Conservation (phyloP, 1,140 invertebrate genomes). For the Daktulosphaira vitifoliae region DNA sequence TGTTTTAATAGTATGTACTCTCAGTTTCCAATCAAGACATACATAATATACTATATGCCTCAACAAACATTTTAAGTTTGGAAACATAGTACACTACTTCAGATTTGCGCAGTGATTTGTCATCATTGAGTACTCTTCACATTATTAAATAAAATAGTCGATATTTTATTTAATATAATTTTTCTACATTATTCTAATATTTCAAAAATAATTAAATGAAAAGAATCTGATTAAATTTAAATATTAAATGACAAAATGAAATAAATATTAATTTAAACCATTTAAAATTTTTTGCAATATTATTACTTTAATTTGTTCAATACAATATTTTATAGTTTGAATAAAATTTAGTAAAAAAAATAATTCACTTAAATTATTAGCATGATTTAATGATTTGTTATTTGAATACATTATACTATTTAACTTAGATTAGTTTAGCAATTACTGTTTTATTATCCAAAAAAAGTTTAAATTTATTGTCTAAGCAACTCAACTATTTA, state of each 20-base stretch:
- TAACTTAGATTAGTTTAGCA: no score
- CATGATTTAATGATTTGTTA: no score
- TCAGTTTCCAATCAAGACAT: conserved; percentile 15
- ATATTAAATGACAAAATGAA: conserved; percentile 21
- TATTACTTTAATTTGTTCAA: no score
- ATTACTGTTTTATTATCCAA: no score
- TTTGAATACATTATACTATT: no score
- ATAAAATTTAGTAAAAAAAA: no score
- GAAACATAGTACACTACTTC: conserved; percentile 21
- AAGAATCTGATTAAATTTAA: background rate
- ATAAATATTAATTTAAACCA: conserved; percentile 30
- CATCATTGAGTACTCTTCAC: conserved; percentile 35
- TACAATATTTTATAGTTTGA: no score
- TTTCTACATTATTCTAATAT: no score
- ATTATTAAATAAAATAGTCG: conserved; percentile 10
- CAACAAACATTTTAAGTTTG: conserved; percentile 11
- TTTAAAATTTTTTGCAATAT: no score
- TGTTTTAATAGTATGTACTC: background rate
- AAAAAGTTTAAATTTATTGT: no score
- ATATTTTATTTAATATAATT: background rate
- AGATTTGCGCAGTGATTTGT: conserved; percentile 42
- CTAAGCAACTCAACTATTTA: no score
- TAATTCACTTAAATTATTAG: no score
- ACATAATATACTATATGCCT: conserved; percentile 8
- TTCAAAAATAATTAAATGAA: background rate